Evolutionary conservation across 2,113 vertebrate species (phyloP).

Genomic region (Lagopus muta): DNA sequence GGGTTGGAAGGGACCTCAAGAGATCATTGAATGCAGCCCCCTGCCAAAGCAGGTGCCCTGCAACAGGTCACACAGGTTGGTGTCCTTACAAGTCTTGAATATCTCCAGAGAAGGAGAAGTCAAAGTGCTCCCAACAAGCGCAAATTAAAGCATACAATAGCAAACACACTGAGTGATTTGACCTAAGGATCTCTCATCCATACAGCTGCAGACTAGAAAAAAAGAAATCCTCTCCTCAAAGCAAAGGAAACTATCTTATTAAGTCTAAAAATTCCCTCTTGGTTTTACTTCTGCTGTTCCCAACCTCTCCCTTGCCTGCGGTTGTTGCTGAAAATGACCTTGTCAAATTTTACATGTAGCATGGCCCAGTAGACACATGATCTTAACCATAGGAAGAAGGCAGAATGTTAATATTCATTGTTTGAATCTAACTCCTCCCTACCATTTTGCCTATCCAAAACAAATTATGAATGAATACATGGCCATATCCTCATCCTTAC

Average conservation of each 20-base stretch:
- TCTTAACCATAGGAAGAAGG: not conserved
- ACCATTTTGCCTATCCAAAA: no score
- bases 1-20: no score
- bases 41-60: no score
- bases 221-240: not conserved
- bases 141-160: not conserved
- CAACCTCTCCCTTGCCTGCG: not conserved
- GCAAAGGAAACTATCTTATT: not conserved
- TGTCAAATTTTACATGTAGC: not conserved
- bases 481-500: no score
- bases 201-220: not conserved
- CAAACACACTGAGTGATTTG: not conserved
- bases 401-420: no score
- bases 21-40: no score
- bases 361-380: no score
- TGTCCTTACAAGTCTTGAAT: no score
- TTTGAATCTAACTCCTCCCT: no score
- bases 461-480: no score
- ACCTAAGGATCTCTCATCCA: not conserved
- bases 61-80: no score
- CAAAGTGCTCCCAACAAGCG: not conserved
- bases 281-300: not conserved
- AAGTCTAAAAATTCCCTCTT: not conserved
- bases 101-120: no score
- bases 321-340: not conserved